Evolutionary conservation across 2,888 invertebrate species (phyloP).

Genomic region (Mythimna lalbum): DNA sequence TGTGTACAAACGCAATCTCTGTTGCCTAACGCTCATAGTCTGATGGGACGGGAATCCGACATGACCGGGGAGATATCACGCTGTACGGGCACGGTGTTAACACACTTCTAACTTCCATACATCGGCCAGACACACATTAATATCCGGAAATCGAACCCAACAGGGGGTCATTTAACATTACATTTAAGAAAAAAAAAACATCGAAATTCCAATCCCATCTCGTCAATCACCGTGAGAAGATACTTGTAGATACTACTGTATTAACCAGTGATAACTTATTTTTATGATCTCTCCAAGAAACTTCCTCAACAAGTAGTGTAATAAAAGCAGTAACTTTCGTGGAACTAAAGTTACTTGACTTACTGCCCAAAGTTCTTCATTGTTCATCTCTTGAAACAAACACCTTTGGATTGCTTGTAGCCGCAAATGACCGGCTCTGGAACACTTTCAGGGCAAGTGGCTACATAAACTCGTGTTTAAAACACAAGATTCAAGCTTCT

Average conservation of each 20-base stretch:
- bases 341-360: conserved; percentile 36
- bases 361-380: conserved; percentile 42
- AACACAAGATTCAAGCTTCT: conserved; percentile 4
- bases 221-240: too few relatives aligned
- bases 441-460: conserved; percentile 33
- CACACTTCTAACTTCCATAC: too few relatives aligned
- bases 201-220: neutral
- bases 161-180: too few relatives aligned
- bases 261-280: conserved; percentile 9
- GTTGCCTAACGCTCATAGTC: too few relatives aligned
- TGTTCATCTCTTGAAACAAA: conserved; percentile 36
- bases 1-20: too few relatives aligned
- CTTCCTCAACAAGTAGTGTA: conserved; percentile 9
- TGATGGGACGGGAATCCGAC: too few relatives aligned
- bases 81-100: too few relatives aligned
- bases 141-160: too few relatives aligned
- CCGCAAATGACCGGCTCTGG: conserved; percentile 52
- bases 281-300: conserved; percentile 16
- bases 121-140: too few relatives aligned
- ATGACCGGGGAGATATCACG: too few relatives aligned
- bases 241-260: conserved; percentile 3
- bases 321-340: conserved; percentile 31
- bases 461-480: conserved; percentile 31
- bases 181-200: too few relatives aligned
- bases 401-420: conserved; percentile 51